Evolutionary conservation across 2,113 vertebrate species (phyloP), one percentile per base, ranked within the genome.

Genomic region (Gambusia affinis): DNA sequence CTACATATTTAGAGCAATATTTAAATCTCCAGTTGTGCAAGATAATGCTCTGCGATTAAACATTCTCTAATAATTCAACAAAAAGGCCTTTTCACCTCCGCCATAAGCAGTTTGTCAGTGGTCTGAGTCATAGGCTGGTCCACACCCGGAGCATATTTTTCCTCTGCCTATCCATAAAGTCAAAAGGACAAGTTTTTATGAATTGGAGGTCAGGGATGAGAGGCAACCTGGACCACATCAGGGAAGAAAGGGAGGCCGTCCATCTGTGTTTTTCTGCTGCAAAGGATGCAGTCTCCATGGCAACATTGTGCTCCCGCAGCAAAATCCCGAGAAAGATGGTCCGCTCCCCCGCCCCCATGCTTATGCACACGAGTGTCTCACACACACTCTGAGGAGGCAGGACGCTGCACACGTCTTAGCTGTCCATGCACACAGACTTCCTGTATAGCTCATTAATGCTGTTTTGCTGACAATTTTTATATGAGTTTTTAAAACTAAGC

Each of bases 201-300:
- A 83, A 77, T 73, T 66, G 19, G 77, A 79, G 77, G 66, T 74
- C 65, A 78, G 79, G 87, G 70, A 85, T 35, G 60, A 82, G 73
- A 67, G 24, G 73, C 62, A 70, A 81, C 60, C 73, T 78, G 73
- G 73, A 83, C 67, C 78, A 72, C 75, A 73, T 73, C 54, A 70
- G n/a, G 70, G 73, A 57, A 73, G 77, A 64, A 47, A 66, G 76
- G 60, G 62, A 70, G 64, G 75, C 79, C 51, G 30, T 30, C 88
- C 91, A 92, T 93, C 90, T 91, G 89, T 57, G 67, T 87, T 84
- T 57, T 78, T 92, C 92, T 92, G 89, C 91, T 88, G 91, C 89
- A 91, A 85, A 86, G 92, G 93, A 94, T 94, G 92, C 90, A 92
- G 93, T 95, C 91, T 90, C 94, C 93, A 95, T 95, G 92, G 93